Evolutionary conservation across 2,888 invertebrate species (phyloP).

Genomic region (Ditula angustiorana): DNA sequence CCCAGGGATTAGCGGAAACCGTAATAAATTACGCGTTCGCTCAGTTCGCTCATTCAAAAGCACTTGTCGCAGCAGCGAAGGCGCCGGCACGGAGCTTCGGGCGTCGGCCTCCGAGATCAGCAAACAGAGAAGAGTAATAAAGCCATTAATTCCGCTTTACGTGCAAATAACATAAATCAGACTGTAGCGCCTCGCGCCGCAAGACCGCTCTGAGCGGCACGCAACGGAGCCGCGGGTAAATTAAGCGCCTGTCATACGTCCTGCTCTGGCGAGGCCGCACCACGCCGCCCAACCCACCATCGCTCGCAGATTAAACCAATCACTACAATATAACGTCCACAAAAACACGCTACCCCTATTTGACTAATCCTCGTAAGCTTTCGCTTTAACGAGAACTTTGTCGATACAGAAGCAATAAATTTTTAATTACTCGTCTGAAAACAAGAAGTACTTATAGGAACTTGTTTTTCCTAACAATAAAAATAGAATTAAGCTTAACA

Average conservation of each 20-base stretch:
- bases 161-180: conserved; percentile 85
- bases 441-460: conserved; percentile 12
- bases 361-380: conserved; percentile 36
- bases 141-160: conserved; percentile 84
- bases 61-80: conserved; percentile 65
- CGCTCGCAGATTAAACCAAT: conserved; percentile 62
- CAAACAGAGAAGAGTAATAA: conserved; percentile 83
- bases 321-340: conserved; percentile 45
- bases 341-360: conserved; percentile 36
- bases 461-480: conserved; percentile 7
- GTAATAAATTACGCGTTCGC: conserved; percentile 61
- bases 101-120: conserved; percentile 70
- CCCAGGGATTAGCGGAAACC: conserved; percentile 50
- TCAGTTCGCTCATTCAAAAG: conserved; percentile 64
- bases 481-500: neutral
- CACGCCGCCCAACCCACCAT: conserved; percentile 42
- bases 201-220: conserved; percentile 71
- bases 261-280: conserved; percentile 57
- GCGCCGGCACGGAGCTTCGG: conserved; percentile 59
- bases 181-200: conserved; percentile 75
- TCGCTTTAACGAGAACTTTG: conserved; percentile 27
- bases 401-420: conserved; percentile 28
- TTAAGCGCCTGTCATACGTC: conserved; percentile 76
- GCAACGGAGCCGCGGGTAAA: conserved; percentile 68
- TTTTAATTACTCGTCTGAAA: conserved; percentile 33